Evolutionary conservation across 2,888 invertebrate genomes (phyloP), one percentile per base, ranked within the genome.

Genomic region (Orthonychiurus folsomi): DNA sequence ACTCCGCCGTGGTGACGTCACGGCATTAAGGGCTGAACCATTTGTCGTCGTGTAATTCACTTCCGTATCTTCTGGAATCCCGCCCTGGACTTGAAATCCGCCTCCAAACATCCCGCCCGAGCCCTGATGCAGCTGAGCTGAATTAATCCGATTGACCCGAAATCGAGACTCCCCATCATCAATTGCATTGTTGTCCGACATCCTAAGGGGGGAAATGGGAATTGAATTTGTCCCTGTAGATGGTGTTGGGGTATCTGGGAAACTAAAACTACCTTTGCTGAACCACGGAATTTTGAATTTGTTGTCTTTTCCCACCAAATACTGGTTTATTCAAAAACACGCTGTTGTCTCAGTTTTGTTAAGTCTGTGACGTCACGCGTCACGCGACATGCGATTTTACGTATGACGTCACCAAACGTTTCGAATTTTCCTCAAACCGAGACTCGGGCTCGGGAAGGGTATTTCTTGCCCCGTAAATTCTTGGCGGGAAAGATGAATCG

Each of bases 21-120:
- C 61, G 27, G 66, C 63, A 9, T 55, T 61, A 2, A 59, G 52
- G 3, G 47, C 15, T n/a, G 56, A n/a, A 2, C 50, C 59, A 1
- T 27, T 37, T 9, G 47, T 62, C 56, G 50, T 56, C 21, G 63
- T 58, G 50, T 68, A 75, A 63, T 77, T 78, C 66, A 77, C 75
- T 56, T 77, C 77, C 2, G 75, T 77, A 61, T 71, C 69, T 60
- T 71, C 70, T 1, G 70, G 69, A 57, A 71, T 72, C 3, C 64
- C 23, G 2, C 52, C 50, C n/a, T 47, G 28, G 3, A 28, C 2
- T 9, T 23, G 5, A 23, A 21, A 3, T 2, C 3, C 2, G 2
- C 3, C 50, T 3, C 24, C 25, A 2, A 3, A 2, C 23, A 5
- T 3, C 2, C 47, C n/a, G 28, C 18, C 21, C 3, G 18, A 20